Base-by-base conservation (phyloP, 2,113 vertebrate genomes). In the Tor tambroides region DNA sequence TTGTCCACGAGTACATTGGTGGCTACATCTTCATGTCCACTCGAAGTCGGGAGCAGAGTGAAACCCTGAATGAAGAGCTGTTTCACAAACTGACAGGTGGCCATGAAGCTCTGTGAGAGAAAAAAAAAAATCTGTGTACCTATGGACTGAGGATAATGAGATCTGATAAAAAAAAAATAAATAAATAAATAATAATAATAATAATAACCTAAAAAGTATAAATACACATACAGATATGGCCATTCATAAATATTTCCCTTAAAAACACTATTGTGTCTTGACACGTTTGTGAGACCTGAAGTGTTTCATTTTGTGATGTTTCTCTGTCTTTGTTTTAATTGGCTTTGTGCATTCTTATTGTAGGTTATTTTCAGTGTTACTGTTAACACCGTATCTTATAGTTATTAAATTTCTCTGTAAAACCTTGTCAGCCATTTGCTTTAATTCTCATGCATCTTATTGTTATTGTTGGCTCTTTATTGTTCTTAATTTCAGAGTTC, bases 11-110 rank as follows among this genome's bases (percentile, higher is more conserved):
- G 75, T 96, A 95, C 89, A 96, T 96, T 0, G 96, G 96, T 0
- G 96, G 96, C 67, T 96, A 96, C 91, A 96, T 96, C 49, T 96
- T 95, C 90, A 93, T 96, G 93, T 95, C 95, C 0, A 96, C 95
- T 0, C 92, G 95, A 1, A 92, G 90, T 69, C 90, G 89, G 1
- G 95, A 94, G 61, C 91, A 91, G 0, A 92, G 92, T 5, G 94
- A 95, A 43, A 92, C 86, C 0, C 93, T 96, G 71, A 94, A 96
- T 0, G 94, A 95, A 46, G 95, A 95, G 84, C 92, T 95, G 23
- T 96, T 96, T 83, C 93, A 95, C 86, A 95, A 96, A 91, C 94
- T 96, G 54, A 96, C 95, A 0, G 96, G 95, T 1, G 96, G 95
- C 23, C 95, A 96, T 0, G 96, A 96, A 88, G 95, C 95, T 51